Percentiles rank a stretch among this genome's conserved stretches.
phyloP scores from a whole-genome alignment of 2,797 vertebrate species.

The Erethizon dorsatum region DNA sequence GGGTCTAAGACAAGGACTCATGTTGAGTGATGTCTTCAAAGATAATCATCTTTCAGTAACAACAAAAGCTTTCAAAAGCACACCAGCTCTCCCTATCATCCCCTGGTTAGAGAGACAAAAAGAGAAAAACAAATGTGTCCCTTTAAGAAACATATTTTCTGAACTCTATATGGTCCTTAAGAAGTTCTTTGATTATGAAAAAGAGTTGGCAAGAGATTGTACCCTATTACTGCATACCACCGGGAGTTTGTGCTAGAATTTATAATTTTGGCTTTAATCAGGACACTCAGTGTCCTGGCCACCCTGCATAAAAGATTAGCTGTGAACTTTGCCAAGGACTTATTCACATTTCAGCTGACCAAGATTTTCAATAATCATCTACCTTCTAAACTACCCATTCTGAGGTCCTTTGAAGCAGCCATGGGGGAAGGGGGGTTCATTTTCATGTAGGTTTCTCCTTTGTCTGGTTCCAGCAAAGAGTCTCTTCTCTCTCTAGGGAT shows the following conservation, averaged over 20 bases:
- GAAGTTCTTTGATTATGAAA: constrained; percentile 62
- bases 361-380: constrained; percentile 73
- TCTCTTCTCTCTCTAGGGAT: constrained; percentile 55
- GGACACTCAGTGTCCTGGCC: constrained; percentile 73
- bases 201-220: constrained; percentile 65
- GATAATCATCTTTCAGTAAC: not conserved
- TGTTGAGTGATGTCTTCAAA: constrained; percentile 8
- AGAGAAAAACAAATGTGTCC: not conserved
- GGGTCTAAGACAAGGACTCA: constrained; percentile 58
- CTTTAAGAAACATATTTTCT: constrained; percentile 62
- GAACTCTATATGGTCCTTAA: constrained; percentile 69
- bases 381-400: constrained; percentile 70
- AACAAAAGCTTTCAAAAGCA: constrained; percentile 66
- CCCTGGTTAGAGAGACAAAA: not conserved
- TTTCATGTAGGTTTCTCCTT: constrained; percentile 61
- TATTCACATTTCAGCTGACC: constrained; percentile 78
- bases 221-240: constrained; percentile 57
- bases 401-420: constrained; percentile 31
- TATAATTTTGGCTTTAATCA: constrained; percentile 75
- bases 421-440: not conserved
- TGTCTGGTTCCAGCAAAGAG: constrained; percentile 38
- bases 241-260: constrained; percentile 65
- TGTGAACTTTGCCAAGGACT: constrained; percentile 77
- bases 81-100: not conserved
- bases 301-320: constrained; percentile 69